Evolutionary conservation across 1,140 invertebrate species (phyloP).

Genomic region (Cheumatopsyche charites): DNA sequence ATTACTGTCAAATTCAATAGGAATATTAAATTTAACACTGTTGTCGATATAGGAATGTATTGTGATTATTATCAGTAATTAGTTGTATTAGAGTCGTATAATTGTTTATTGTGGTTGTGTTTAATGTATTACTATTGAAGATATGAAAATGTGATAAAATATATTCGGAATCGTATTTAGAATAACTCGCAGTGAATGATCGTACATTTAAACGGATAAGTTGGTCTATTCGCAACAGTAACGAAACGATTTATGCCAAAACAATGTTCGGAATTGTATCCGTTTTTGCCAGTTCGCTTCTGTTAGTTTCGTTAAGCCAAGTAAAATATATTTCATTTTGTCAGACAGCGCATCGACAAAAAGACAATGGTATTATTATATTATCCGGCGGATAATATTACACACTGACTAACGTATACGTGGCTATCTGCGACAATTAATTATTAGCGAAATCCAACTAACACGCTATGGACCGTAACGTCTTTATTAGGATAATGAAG

Average conservation of each 20-base stretch:
- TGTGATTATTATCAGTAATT: too few species aligned
- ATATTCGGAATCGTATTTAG: too few species aligned
- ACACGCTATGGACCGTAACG: constrained; percentile 37
- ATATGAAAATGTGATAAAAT: too few species aligned
- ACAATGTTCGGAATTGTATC: constrained; percentile 4
- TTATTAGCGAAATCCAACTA: constrained; percentile 39
- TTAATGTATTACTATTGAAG: too few species aligned
- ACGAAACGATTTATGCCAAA: constrained; percentile 6
- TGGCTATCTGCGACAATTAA: constrained; percentile 44
- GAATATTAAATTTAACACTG: too few species aligned
- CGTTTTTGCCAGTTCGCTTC: neutral
- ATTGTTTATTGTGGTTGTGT: too few species aligned
- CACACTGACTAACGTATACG: neutral
- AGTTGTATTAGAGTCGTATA: too few species aligned
- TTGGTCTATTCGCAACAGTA: neutral
- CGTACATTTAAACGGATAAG: neutral
- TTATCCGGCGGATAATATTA: neutral
- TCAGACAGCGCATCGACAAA: constrained; percentile 31
- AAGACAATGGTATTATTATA: constrained; percentile 18
- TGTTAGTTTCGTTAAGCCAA: neutral
- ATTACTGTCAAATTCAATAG: too few species aligned
- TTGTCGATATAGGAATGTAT: too few species aligned
- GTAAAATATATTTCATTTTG: constrained; percentile 28
- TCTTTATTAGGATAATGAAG: constrained; percentile 48
- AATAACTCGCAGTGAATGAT: too few species aligned